Evolutionary conservation across 2,113 vertebrate species (phyloP).

Genomic region (Grallaria varia): DNA sequence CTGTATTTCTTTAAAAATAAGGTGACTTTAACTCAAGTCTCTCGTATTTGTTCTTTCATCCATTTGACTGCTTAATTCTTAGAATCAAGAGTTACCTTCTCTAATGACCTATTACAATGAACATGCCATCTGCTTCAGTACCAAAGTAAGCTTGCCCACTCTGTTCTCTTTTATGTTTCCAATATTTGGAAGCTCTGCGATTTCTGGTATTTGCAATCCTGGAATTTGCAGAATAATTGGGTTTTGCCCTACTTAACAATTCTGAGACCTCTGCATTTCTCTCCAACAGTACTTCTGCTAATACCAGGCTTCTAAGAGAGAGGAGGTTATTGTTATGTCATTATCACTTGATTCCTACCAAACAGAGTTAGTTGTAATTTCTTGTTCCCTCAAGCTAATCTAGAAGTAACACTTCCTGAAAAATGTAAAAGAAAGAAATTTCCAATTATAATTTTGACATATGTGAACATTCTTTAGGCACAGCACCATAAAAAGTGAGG

Average conservation of each 20-base stretch:
- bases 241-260: background rate
- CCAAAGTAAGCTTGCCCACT: background rate
- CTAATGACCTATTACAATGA: background rate
- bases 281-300: background rate
- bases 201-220: background rate
- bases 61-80: background rate
- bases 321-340: background rate
- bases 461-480: background rate
- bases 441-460: background rate
- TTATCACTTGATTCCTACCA: background rate
- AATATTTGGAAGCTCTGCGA: background rate
- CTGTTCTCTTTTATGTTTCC: background rate
- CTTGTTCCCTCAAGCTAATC: background rate
- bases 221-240: background rate
- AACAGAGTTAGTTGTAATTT: background rate
- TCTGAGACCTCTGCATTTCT: background rate
- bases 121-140: background rate
- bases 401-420: background rate
- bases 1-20: background rate
- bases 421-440: background rate
- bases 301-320: background rate
- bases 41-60: background rate
- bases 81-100: background rate
- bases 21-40: background rate
- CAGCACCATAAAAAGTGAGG: background rate